Percentiles rank a stretch among this genome's conserved stretches.
Evolutionary conservation across 2,113 vertebrate genomes (phyloP).

Genomic region (Synchiropus splendidus): DNA sequence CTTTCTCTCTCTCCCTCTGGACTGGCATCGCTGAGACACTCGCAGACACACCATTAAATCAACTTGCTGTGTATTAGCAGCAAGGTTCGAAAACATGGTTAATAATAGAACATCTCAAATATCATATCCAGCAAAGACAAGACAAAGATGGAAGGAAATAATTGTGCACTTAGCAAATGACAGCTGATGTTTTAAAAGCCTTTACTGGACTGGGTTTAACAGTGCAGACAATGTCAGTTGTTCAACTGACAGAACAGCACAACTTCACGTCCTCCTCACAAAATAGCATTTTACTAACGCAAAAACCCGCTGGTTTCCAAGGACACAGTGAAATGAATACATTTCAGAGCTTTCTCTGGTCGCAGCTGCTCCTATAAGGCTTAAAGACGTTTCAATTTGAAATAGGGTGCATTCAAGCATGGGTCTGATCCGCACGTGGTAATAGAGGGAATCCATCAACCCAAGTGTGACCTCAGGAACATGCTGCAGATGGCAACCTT

Average conservation of each 20-base stretch:
- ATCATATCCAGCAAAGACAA: too few relatives aligned
- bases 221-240: constrained; percentile 1
- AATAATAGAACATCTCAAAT: too few relatives aligned
- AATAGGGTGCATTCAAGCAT: constrained; percentile 25
- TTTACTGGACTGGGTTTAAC: constrained; percentile 19
- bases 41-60: too few relatives aligned
- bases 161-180: constrained; percentile 27
- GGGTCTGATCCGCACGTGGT: constrained; percentile 26
- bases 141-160: neutral
- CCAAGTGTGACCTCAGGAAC: constrained; percentile 13
- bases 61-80: too few relatives aligned
- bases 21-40: too few relatives aligned
- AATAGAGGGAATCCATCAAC: constrained; percentile 34
- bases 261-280: constrained; percentile 3
- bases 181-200: constrained; percentile 33
- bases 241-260: constrained; percentile 2
- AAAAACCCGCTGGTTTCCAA: neutral
- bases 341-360: constrained; percentile 6
- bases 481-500: too few relatives aligned
- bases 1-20: too few relatives aligned
- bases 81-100: too few relatives aligned
- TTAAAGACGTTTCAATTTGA: constrained; percentile 29
- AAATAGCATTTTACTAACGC: too few relatives aligned
- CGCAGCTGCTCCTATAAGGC: constrained; percentile 3
- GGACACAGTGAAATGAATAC: constrained; percentile 10